Conservation (phyloP, 2,888 invertebrate species). For the Nomada lathburiana region DNA sequence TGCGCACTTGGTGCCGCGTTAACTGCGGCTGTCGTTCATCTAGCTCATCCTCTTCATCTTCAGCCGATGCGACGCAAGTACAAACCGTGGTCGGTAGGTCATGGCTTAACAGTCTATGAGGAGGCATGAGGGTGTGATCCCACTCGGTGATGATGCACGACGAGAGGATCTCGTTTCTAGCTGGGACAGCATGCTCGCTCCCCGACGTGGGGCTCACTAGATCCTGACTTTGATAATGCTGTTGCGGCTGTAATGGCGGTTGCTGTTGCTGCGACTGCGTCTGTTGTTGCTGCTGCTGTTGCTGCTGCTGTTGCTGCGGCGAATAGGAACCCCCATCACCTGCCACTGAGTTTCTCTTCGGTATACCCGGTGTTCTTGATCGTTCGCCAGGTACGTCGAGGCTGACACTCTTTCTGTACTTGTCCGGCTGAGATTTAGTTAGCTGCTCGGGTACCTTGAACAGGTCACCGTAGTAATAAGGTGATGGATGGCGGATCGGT, state of each 20-base stretch:
- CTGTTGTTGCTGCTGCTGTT: slow-evolving; percentile 69
- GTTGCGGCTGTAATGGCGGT: slow-evolving; percentile 47
- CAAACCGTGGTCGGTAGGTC: slow-evolving; percentile 88
- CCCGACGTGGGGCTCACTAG: slow-evolving; percentile 77
- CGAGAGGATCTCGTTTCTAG: slow-evolving; percentile 80
- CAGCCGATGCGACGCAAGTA: slow-evolving; percentile 88
- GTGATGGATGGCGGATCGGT: slow-evolving; percentile 89
- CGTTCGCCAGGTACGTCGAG: slow-evolving; percentile 90
- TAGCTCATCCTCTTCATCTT: slow-evolving; percentile 86
- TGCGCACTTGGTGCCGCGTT: slow-evolving; percentile 77
- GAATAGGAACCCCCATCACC: slow-evolving; percentile 87
- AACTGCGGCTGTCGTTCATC: slow-evolving; percentile 82
- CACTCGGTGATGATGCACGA: slow-evolving; percentile 82
- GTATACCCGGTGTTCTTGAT: slow-evolving; percentile 86
- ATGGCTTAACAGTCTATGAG: slow-evolving; percentile 87
- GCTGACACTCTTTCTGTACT: slow-evolving; percentile 90
- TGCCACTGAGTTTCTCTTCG: slow-evolving; percentile 89
- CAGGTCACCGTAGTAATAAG: slow-evolving; percentile 93
- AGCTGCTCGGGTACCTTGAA: slow-evolving; percentile 86
- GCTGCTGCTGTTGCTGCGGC: slow-evolving; percentile 73
- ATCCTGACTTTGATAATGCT: slow-evolving; percentile 72
- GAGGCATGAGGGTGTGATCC: slow-evolving; percentile 89
- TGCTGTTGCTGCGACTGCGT: slow-evolving; percentile 69
- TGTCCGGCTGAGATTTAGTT: slow-evolving; percentile 84
- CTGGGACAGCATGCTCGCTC: slow-evolving; percentile 78